Evolutionary conservation across 1,140 invertebrate species (phyloP).

Genomic region (Mizuhopecten yessoensis): DNA sequence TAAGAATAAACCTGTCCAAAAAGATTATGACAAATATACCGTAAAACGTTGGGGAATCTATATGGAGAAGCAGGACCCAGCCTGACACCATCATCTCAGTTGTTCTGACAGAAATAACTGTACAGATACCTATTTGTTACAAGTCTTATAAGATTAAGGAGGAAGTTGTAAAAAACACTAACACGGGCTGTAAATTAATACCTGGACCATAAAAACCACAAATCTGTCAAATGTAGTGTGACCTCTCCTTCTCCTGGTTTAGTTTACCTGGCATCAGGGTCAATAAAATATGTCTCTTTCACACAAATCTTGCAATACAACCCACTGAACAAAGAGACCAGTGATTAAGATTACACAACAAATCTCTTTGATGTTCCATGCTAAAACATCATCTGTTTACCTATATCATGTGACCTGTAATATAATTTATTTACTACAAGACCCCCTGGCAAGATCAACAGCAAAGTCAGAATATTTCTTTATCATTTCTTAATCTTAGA

Average conservation of each 20-base stretch:
- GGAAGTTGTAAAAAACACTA: constrained; percentile 38
- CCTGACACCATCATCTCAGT: background rate
- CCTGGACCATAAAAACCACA: background rate
- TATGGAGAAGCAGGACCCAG: background rate
- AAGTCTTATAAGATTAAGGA: background rate
- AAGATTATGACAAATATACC: no score
- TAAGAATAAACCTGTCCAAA: no score
- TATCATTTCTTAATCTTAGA: background rate
- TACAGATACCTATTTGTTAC: background rate
- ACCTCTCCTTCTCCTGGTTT: background rate
- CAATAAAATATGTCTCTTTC: background rate
- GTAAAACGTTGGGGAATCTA: no score
- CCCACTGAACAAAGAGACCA: background rate
- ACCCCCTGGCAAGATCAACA: background rate
- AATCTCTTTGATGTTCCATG: background rate
- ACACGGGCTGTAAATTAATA: background rate
- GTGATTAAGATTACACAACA: background rate
- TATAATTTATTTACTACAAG: background rate
- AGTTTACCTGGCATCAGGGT: background rate
- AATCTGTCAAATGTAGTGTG: background rate
- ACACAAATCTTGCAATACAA: background rate
- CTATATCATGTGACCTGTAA: background rate
- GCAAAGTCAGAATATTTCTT: constrained; percentile 6
- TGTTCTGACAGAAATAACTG: background rate
- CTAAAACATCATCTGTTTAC: background rate